Base-by-base conservation (phyloP, 2,888 invertebrate species). In the Litoditis marina region DNA sequence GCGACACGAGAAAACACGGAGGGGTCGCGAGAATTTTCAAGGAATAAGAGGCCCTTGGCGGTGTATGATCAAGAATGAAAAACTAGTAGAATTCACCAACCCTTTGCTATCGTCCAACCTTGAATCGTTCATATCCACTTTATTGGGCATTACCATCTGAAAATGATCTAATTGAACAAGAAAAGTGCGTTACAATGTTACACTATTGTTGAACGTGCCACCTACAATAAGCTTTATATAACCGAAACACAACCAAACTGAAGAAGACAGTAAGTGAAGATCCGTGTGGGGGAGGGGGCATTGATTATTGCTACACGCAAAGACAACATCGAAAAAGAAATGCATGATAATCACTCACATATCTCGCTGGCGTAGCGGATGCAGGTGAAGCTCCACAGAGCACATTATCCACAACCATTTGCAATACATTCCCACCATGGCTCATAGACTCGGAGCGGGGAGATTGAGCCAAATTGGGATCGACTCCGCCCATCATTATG, bases 381-480 rank as follows among this genome's bases (percentile, higher is more conserved):
- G 61, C 54, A 32, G 61, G 61, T n/a, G 61, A 61, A 22, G 19
- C 44, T 22, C 61, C 61, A 30, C 47, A 47, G 16, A 61, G 49
- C 2, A 61, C 61, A 32, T 55, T 47, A 16, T 54, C 54, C 8
- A 54, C 55, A 8, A 61, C 55, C 55, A 62, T 62, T 27, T 62
- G 49, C 19, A 49, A 47, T 27, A 62, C 39, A 3, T 55, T 92
- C 72, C 89, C 88, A 67, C 92, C 91, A 76, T 93, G 91, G 27
- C 80, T 81, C 39, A 73, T 77, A 69, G 84, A 93, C 91, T 70
- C 92, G 88, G 50, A 92, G 91, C 56, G 78, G 65, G 73, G 81
- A 49, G 69, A 78, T 53, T 49, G 68, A 52, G 59, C 69, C 39
- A 57, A 39, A 13, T 66, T 67, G 22, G 34, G 55, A 2, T 25